Percentiles rank a stretch among this genome's conserved stretches.
phyloP scores from a whole-genome alignment of 2,797 vertebrate species.

The Sciaenops ocellatus region DNA sequence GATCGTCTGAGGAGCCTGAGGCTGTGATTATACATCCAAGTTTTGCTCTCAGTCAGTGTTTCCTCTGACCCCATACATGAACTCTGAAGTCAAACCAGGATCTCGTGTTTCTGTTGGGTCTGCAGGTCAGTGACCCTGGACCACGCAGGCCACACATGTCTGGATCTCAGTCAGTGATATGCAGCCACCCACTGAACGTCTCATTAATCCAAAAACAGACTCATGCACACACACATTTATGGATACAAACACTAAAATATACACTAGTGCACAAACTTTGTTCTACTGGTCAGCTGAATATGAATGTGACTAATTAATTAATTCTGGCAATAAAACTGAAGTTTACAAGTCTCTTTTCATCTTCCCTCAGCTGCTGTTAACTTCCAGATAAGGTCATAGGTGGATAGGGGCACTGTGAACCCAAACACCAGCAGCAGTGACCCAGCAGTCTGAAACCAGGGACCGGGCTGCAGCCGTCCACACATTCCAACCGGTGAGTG shows the following conservation, averaged over 20 bases:
- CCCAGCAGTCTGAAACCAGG: conserved; percentile 6
- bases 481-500: conserved; percentile 52
- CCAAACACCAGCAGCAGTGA: conserved; percentile 3
- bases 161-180: conserved; percentile 6
- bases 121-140: conserved; percentile 17
- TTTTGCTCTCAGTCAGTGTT: conserved; percentile 1
- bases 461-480: conserved; percentile 37
- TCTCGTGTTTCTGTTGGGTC: conserved; percentile 4
- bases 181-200: conserved; percentile 8
- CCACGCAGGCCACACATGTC: not conserved
- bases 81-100: conserved; percentile 4
- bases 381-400: not conserved
- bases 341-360: not conserved
- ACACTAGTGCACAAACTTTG: not conserved
- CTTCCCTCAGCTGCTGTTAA: conserved; percentile 34
- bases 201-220: not conserved
- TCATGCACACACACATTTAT: not conserved
- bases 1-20: not conserved
- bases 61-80: not conserved
- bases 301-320: not conserved
- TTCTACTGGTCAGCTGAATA: not conserved
- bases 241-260: not conserved
- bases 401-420: conserved; percentile 10
- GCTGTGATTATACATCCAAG: not conserved
- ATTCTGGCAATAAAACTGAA: not conserved